These are phyloP conservation scores for Salminus brasiliensis DNA, from an alignment of 2,113 vertebrate genomes.

Conservation along the genomic window DNA sequence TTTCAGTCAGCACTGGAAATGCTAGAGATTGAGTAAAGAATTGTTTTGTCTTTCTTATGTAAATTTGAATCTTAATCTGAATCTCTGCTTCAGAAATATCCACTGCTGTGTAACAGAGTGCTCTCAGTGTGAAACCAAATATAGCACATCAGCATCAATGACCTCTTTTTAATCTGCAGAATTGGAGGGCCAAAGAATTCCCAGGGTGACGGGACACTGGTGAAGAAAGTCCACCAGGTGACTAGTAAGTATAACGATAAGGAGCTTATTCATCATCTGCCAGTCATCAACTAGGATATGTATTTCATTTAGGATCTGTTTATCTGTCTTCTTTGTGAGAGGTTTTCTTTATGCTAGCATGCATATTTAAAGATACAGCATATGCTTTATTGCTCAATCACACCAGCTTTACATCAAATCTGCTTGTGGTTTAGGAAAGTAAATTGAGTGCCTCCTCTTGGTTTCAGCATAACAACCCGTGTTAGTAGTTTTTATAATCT, in stretches of 20 bases:
- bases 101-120: background rate
- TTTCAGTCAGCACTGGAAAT: too few species aligned
- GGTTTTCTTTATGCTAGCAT: too few species aligned
- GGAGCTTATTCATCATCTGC: background rate
- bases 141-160: background rate
- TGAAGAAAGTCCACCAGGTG: conserved; percentile 93
- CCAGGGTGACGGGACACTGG: conserved; percentile 72
- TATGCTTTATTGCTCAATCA: background rate
- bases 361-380: background rate
- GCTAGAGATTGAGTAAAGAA: too few species aligned
- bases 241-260: conserved; percentile 79
- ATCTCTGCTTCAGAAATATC: background rate
- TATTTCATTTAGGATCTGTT: background rate
- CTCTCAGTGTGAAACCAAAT: background rate
- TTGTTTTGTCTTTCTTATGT: too few species aligned
- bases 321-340: background rate
- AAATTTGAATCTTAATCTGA: too few species aligned
- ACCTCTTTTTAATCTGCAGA: conserved; percentile 63
- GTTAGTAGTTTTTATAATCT: too few species aligned
- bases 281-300: background rate
- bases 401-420: background rate
- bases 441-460: background rate
- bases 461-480: background rate
- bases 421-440: background rate
- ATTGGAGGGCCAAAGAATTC: conserved; percentile 84